phyloP scores from a whole-genome alignment of 2,113 vertebrate species.

The Campylorhamphus procurvoides region DNA sequence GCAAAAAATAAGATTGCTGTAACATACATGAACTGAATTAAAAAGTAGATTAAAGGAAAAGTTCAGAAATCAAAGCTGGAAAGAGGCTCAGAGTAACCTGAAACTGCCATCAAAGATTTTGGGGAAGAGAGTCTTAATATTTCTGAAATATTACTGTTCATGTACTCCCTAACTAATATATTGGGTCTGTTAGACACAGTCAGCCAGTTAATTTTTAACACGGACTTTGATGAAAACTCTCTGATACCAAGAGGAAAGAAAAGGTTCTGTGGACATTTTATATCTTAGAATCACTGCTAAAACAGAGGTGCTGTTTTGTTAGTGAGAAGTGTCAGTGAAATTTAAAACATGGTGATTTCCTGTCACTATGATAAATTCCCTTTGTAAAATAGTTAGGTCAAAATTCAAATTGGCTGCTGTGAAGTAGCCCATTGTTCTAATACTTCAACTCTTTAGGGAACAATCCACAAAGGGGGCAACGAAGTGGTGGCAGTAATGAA shows the following conservation, averaged over 20 bases:
- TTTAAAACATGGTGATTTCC: neutral
- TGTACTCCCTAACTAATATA: neutral
- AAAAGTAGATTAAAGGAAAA: neutral
- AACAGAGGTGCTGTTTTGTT: neutral
- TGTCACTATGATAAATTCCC: neutral
- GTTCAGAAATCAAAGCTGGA: neutral
- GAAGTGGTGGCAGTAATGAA: neutral
- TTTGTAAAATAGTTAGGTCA: neutral
- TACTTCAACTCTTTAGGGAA: neutral
- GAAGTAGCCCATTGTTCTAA: neutral
- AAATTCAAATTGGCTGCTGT: neutral
- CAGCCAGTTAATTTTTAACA: neutral
- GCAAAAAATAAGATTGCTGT: neutral
- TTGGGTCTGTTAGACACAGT: neutral
- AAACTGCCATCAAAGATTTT: neutral
- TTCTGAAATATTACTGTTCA: neutral
- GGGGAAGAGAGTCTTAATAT: neutral
- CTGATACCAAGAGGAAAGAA: neutral
- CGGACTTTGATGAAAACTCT: neutral
- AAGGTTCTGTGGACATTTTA: neutral
- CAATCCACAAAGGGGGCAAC: neutral
- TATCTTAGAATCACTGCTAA: neutral
- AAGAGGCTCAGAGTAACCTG: neutral
- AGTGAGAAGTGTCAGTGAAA: neutral
- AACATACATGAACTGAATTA: neutral